Evolutionary conservation across 2,113 vertebrate genomes (phyloP), one percentile per base, ranked within the genome.

Genomic region (Corythornis cristatus): DNA sequence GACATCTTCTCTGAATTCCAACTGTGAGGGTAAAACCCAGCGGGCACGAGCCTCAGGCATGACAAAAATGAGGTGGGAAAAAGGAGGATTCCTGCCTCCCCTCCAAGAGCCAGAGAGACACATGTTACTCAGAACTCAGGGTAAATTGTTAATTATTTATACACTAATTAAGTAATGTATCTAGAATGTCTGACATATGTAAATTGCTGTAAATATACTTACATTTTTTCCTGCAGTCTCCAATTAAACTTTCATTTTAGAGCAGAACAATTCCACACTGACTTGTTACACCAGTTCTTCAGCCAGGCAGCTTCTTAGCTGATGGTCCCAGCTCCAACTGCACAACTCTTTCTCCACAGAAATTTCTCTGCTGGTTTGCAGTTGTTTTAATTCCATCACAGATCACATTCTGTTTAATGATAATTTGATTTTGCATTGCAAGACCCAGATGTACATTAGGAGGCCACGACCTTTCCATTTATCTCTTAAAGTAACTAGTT

Each of bases 351-450:
- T 95, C 88, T 75, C 83, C 57, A 19, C 25, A 15, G 89, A 67
- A 91, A 87, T 71, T 87, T 97, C 90, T 79, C 16, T 67, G 94
- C 89, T 74, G 85, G 78, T 96, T 91, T 79, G 84, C 8, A 17
- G 88, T 94, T 77, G 93, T 66, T 95, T 92, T 88, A 88, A 43
- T 95, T 96, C 93, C 48, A 93, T 88, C 87, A 83, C 86, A 68
- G 71, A 85, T 92, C 91, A 68, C 95, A 90, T 97, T 97, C 93
- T 95, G 88, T 97, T 97, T 97, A 96, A 97, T 97, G 97, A 97
- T 97, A 96, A 97, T 97, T 98, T 98, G 97, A 98, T 98, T 97
- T 97, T 97, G 95, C 94, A 89, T 97, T 92, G 93, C 91, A 97
- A 93, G 97, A 97, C 95, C 86, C 93, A 96, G 95, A 96, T 96